phyloP scores from a whole-genome alignment of 2,797 vertebrate species.

The Borostomias antarcticus region DNA sequence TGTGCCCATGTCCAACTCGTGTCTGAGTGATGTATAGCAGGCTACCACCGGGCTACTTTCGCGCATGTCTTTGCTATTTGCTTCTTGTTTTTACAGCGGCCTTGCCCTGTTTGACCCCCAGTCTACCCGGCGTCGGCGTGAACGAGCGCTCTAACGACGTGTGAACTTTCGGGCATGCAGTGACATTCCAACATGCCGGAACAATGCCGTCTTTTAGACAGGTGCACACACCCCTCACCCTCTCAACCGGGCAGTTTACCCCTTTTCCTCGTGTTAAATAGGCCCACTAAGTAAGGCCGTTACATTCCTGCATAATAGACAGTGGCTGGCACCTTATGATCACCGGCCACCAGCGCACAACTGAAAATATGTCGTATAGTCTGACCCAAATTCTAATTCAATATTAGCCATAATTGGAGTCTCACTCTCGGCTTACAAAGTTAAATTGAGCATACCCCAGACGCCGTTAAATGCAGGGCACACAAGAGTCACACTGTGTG shows the following conservation, averaged over 20 bases:
- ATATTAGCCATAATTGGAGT: too few species aligned
- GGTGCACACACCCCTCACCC: conserved; percentile 53
- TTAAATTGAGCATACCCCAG: background rate
- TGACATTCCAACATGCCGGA: conserved; percentile 41
- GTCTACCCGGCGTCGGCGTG: conserved; percentile 72
- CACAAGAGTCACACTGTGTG: conserved; percentile 8
- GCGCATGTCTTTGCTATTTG: conserved; percentile 56
- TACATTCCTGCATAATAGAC: conserved; percentile 44
- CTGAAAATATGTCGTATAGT: too few species aligned
- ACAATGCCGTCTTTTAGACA: conserved; percentile 72
- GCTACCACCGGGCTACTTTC: too few species aligned
- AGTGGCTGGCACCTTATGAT: conserved; percentile 45
- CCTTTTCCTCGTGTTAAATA: conserved; percentile 54
- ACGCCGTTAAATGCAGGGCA: background rate
- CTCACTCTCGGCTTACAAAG: background rate
- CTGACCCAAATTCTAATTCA: too few species aligned
- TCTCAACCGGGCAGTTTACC: conserved; percentile 16
- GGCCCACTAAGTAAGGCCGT: conserved; percentile 36
- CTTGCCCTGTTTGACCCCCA: conserved; percentile 63
- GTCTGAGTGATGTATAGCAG: conserved; percentile 4
- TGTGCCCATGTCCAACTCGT: too few species aligned
- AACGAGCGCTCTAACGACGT: conserved; percentile 70
- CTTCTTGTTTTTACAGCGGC: conserved; percentile 64
- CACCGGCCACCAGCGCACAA: background rate
- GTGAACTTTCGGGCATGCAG: conserved; percentile 68